Conservation (phyloP, 2,797 vertebrate genomes). For the Florisuga fusca region DNA sequence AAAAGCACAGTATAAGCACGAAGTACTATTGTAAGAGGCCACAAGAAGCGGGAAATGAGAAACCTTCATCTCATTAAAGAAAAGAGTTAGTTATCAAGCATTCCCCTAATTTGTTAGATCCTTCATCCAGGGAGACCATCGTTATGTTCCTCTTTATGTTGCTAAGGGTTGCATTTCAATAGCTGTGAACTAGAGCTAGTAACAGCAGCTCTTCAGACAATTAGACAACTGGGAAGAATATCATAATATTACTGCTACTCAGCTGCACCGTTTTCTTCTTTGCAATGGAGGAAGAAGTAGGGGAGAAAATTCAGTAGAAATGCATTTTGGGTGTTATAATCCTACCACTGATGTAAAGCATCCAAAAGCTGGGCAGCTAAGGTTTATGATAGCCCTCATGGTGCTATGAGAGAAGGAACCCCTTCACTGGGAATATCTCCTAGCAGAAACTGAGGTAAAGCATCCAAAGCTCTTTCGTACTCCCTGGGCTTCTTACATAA, state of each 20-base stretch:
- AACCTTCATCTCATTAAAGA: constrained; percentile 24
- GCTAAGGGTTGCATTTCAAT: constrained; percentile 21
- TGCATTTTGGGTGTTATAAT: neutral
- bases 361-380: neutral
- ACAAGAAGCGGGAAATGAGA: constrained; percentile 45
- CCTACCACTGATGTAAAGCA: neutral
- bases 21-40: neutral
- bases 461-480: neutral
- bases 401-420: neutral
- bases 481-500: neutral
- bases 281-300: neutral
- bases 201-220: neutral
- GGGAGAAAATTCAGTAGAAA: neutral
- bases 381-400: neutral
- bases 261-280: neutral
- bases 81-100: neutral
- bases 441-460: neutral
- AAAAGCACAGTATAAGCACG: neutral
- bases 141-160: constrained; percentile 1
- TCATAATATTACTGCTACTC: neutral
- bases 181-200: neutral
- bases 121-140: neutral
- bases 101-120: neutral
- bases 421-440: neutral
- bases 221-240: neutral